These are phyloP conservation scores for Crenuchus spilurus DNA, from an alignment of 2,797 vertebrate species.

Conservation along the genomic window DNA sequence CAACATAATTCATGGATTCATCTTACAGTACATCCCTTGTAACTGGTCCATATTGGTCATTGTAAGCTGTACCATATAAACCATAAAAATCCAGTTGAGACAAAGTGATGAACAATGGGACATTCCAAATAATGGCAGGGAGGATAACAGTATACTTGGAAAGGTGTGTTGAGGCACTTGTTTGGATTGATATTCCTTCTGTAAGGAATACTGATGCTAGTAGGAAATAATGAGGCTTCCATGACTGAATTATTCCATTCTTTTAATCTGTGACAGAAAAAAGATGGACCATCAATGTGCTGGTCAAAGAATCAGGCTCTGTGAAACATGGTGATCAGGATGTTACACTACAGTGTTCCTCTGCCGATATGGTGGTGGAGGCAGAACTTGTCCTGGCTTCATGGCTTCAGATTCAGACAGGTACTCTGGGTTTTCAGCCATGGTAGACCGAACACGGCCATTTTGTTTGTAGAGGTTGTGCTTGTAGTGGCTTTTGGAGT, in stretches of 20 bases:
- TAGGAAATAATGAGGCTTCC: neutral
- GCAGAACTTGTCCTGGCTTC: constrained; percentile 90
- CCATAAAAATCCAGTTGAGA: constrained; percentile 6
- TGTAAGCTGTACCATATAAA: neutral
- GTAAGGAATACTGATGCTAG: constrained; percentile 10
- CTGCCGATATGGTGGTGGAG: constrained; percentile 96
- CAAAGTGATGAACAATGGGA: constrained; percentile 3
- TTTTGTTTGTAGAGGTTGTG: constrained; percentile 67
- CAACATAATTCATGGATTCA: neutral
- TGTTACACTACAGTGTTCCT: constrained; percentile 95
- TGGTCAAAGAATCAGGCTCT: constrained; percentile 50
- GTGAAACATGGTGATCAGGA: neutral
- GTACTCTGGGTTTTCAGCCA: constrained; percentile 95
- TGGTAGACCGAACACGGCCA: constrained; percentile 86
- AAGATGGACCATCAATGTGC: constrained; percentile 9
- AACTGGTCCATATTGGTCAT: neutral
- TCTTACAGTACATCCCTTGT: neutral
- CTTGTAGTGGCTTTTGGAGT: constrained; percentile 86
- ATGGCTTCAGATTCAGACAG: constrained; percentile 90
- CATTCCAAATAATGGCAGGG: neutral
- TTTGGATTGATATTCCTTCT: constrained; percentile 2
- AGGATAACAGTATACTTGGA: constrained; percentile 22
- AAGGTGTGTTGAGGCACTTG: constrained; percentile 10
- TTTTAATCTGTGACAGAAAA: neutral
- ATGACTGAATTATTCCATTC: constrained; percentile 2